Evolutionary conservation across 2,888 invertebrate genomes (phyloP), one percentile per base, ranked within the genome.

Genomic region (Acanthoscelides obtectus): DNA sequence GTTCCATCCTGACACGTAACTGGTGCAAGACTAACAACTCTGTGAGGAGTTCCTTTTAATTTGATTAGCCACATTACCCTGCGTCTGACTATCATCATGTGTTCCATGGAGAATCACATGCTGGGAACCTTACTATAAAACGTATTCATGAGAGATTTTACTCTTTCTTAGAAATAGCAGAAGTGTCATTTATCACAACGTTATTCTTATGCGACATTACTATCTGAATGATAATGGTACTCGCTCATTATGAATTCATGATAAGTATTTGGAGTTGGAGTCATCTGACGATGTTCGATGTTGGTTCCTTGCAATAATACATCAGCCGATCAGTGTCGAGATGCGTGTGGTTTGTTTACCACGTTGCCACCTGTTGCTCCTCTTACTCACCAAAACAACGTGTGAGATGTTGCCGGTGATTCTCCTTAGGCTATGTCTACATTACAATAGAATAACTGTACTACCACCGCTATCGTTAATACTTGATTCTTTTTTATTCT

Each of bases 351-450:
- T 77, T 76, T 75, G 74, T 74, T 68, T 72, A 74, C 81, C 67
- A 70, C 74, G 83, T 83, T 83, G 83, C 82, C 79, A 81, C 81
- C 79, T 82, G 81, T 81, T 81, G 80, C 79, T 70, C 72, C 73
- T 65, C 67, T 68, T 64, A 22, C 66, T 72, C 20, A 27, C 64
- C 22, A 66, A 66, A 20, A 64, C 64, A 69, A 8, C 67, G 66
- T 45, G 45, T 45, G 45, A 12, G 4, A 45, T 17, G 45, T 45
- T 45, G 45, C 45, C 45, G 45, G 17, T 45, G 45, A 12, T 45
- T 45, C 45, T 12, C 12, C 12, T 45, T 45, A 45, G 45, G 45
- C 45, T 17, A 12, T 12, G 45, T 45, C 45, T 45, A 45, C 45
- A 45, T 12, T 12, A 45, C 45, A 45, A 72, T 70, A 68, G 68